Base-by-base conservation (phyloP, 2,113 vertebrate species). In the Rutilus rutilus region DNA sequence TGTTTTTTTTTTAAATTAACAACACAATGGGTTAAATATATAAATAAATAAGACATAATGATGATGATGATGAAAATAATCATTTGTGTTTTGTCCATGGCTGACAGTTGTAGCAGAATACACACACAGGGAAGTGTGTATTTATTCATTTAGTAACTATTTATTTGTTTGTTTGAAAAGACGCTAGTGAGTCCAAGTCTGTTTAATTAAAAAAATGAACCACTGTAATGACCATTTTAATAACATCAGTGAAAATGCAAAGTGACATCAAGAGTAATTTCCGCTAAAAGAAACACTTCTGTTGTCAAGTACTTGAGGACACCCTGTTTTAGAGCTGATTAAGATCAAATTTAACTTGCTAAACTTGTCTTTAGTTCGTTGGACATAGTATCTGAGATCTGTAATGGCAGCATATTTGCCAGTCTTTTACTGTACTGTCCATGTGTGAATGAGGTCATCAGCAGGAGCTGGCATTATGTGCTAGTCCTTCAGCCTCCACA, bases 371-470 rank as follows among this genome's bases (percentile, higher is more conserved):
- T 80, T 45, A 27, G 9, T 45, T 45, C 7, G 2, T n/a, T 27
- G 33, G 33, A 62, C 23, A 17, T 42, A 27, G 27, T 67, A 27
- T 65, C 6, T 64, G 12, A 45, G 23, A 4, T 17, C 6, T 42
- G 23, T 36, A 59, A n/a, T 6, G 52, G 30, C 57, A 15, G 19
- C 33, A 64, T 7, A 42, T 59, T 25, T 15, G 25, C 27, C 75
- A 62, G 21, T 36, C 33, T 83, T 83, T 57, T 57, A 73, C 65
- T 54, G 82, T 69, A 82, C 12, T 39, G 30, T 25, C 59, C 4
- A 59, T 78, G n/a, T 71, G 81, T 74, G 52, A 87, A 85, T 85
- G 57, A 79, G 47, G 65, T 77, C 86, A 78, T 85, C 39, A 36
- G 4, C 85, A 84, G 39, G 71, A 69, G 60, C 71, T 86, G 73